Base-by-base conservation (phyloP, 2,113 vertebrate genomes). In the Xenopus tropicalis region DNA sequence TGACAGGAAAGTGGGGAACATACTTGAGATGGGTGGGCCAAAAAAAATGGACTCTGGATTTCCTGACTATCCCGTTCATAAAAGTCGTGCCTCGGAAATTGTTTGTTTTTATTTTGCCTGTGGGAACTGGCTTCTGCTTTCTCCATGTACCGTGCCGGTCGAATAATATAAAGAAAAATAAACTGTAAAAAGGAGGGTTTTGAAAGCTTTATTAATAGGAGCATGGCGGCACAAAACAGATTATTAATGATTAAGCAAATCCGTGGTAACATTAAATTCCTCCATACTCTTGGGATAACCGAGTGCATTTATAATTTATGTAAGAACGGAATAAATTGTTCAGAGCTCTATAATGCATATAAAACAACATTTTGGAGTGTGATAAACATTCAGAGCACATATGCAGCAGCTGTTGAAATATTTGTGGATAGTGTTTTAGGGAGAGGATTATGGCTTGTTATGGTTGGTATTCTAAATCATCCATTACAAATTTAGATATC, bases 1-100 rank as follows among this genome's bases (percentile, higher is more conserved):
- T 81, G 78, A 81, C 83, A 86, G 84, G 84, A 75, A 88, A 82
- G n/a, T 77, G 71, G 70, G 77, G 81, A 83, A 83, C 80, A 80
- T 16, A 11, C 23, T 48, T 70, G 43, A 77, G 69, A 80, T 62
- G 77, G 78, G 66, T 77, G 48, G 77, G 79, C 85, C 74, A 81
- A 85, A 86, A 81, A 37, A 84, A 88, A 85, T 22, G 21, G 61
- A 65, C 59, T 78, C 79, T 79, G 81, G 61, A 78, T 82, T 86
- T 83, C 73, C 78, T 80, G 80, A 82, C 63, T 82, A 73, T 64
- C 59, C 69, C 72, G 77, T 70, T 82, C 78, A 82, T 79, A 86
- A 79, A 74, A 75, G 75, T 78, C 14, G 2, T 70, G 23, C 82
- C 79, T 66, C 59, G 84, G 81, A 74, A 61, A 80, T 76, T 83